A percentile compares a stretch with the other conserved stretches of the same genome.
Conservation (phyloP, 1,140 invertebrate genomes). For the Dendroctonus valens region DNA sequence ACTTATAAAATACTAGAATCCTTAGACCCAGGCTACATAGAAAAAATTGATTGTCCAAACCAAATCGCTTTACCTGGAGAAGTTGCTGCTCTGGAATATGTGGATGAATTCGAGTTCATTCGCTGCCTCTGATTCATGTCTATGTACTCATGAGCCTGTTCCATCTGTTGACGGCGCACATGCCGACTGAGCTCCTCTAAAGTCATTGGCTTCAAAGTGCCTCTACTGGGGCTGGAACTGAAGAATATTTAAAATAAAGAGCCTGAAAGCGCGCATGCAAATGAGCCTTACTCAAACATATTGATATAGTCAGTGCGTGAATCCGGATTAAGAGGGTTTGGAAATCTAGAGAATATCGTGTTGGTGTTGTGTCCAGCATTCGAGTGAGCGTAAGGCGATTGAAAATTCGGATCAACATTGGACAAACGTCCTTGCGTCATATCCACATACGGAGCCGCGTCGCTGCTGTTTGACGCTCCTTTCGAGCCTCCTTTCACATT, state of each 20-base stretch:
- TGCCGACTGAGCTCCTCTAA: background rate
- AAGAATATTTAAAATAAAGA: conserved; percentile 5
- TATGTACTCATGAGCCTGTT: conserved; percentile 47
- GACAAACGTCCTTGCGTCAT: conserved; percentile 29
- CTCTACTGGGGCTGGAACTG: conserved; percentile 17
- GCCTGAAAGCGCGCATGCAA: background rate
- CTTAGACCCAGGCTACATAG: background rate
- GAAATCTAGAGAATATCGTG: no score
- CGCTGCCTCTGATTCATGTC: conserved; percentile 46
- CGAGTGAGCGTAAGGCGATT: no score
- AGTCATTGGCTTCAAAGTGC: background rate
- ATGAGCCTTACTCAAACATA: conserved; percentile 29
- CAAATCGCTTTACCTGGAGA: conserved; percentile 18
- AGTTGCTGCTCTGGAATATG: conserved; percentile 15
- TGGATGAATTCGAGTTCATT: conserved; percentile 24
- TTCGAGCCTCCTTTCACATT: conserved; percentile 55
- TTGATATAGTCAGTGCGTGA: conserved; percentile 17
- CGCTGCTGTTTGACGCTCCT: conserved; percentile 13
- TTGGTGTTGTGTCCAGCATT: no score
- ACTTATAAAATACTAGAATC: no score
- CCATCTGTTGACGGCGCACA: background rate
- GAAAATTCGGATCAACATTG: no score
- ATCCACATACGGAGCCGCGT: conserved; percentile 33
- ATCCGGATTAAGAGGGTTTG: background rate
- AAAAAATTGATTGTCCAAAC: background rate